phyloP scores from a whole-genome alignment of 37 sponge, comb jelly and placozoan genomes.

The Lycopodina hypogea region DNA sequence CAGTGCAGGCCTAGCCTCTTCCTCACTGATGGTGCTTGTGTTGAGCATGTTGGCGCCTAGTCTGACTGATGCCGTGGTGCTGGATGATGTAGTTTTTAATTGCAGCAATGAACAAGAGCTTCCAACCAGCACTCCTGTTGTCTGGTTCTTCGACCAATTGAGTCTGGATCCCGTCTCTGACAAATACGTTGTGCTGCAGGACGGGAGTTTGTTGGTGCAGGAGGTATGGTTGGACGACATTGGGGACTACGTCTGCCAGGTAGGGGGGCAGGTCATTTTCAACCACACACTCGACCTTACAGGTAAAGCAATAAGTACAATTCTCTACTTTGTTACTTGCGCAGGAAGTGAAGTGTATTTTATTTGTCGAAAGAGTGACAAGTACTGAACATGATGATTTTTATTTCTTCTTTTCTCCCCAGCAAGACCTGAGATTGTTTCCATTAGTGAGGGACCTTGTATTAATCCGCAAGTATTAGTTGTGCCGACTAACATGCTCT shows the following conservation, averaged over 20 bases:
- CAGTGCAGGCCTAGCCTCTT: conserved; percentile 26
- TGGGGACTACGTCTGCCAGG: conserved; percentile 16
- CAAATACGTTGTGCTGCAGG: background rate
- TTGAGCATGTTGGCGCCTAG: background rate
- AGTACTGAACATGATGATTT: no score
- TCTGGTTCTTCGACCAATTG: conserved; percentile 2
- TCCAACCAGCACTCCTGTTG: background rate
- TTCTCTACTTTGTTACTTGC: background rate
- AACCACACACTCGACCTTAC: background rate
- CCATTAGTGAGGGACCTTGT: conserved; percentile 19
- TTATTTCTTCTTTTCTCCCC: conserved; percentile 6
- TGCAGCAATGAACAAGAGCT: conserved; percentile 15
- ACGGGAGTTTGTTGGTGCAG: conserved; percentile 5
- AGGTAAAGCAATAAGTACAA: no score
- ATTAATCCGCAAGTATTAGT: background rate
- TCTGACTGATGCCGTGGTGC: background rate
- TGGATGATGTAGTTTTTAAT: conserved; percentile 28
- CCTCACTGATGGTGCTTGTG: conserved; percentile 22
- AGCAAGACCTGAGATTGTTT: conserved; percentile 29
- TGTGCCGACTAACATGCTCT: background rate
- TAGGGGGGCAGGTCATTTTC: conserved; percentile 3
- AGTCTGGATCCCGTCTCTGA: background rate
- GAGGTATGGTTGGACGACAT: conserved; percentile 8
- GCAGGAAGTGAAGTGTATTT: no score
- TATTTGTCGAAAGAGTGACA: no score